phyloP scores from a whole-genome alignment of 2,888 invertebrate species.

The Drosophila cognata region DNA sequence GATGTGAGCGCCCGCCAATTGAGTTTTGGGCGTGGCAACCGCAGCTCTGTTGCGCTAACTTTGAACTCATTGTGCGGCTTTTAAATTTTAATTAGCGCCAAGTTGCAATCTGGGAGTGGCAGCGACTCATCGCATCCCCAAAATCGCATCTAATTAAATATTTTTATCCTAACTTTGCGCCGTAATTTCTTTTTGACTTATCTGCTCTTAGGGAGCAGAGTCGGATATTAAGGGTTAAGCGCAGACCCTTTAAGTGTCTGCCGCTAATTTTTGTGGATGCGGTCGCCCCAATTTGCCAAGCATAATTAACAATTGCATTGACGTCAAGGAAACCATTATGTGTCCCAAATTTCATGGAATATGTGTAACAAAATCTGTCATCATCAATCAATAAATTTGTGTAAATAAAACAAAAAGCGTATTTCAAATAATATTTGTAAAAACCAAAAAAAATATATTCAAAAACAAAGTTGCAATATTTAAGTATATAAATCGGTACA shows the following conservation, averaged over 20 bases:
- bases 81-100: conserved; percentile 80
- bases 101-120: conserved; percentile 53
- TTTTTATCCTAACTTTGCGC: conserved; percentile 52
- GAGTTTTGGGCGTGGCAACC: conserved; percentile 14
- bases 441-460: not conserved
- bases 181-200: conserved; percentile 23
- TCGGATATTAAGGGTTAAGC: not conserved
- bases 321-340: not conserved
- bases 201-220: conserved; percentile 1
- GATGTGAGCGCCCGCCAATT: conserved; percentile 5
- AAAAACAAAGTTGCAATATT: not conserved
- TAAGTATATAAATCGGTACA: conserved; percentile 1
- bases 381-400: not conserved
- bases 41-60: conserved; percentile 66
- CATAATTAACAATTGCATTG: not conserved
- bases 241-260: not conserved
- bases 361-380: not conserved
- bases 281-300: not conserved
- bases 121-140: conserved; percentile 46
- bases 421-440: not conserved
- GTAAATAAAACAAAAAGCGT: not conserved
- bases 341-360: not conserved
- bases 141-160: conserved; percentile 70
- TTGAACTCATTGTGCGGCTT: conserved; percentile 79
- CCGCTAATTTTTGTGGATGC: not conserved